Evolutionary conservation across 1,140 invertebrate species (phyloP), one percentile per base, ranked within the genome.

Genomic region (Maconellicoccus hirsutus): DNA sequence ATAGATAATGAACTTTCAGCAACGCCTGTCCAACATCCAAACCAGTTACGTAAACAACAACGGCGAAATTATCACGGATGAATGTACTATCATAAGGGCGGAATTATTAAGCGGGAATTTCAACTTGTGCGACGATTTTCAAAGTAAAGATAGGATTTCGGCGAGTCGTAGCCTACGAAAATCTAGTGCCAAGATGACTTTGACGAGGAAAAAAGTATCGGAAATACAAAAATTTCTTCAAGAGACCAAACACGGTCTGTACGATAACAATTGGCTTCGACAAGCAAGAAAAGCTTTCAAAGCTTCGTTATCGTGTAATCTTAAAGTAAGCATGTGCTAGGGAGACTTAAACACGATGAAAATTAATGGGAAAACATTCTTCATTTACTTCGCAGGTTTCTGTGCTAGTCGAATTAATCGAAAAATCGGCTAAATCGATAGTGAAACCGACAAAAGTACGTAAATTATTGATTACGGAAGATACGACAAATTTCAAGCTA

Each of bases 151-250:
- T 52, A 52, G n/a, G n/a, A 16, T 52, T 16, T 66, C 61, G 3
- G 21, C 61, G 2, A 66, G 16, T 26, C 61, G 61, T 66, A 33
- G 12, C n/a, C 6, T 19, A 3, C 42, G 61, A 2, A 26, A 66
- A 66, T n/a, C 61, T 1, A 26, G 22, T 10, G 22, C 61, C 10
- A 66, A 66, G 10, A 19, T 66, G 10, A 66, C 21, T 25, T 22
- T 23, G 25, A 16, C 10, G 4, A 2, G 61, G 22, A 23, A 26
- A 23, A 66, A 66, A 66, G 7, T 25, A 23, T 66, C 61, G 19
- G 61, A 66, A 66, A 23, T 66, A 23, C 22, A 66, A 66, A 66
- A 66, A 66, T 66, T 66, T 66, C 61, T 66, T 23, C 61, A 66
- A 25, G 25, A 66, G 16, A 66, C 61, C 10, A 66, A 26, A 23